phyloP scores from a whole-genome alignment of 2,797 vertebrate species.

The Sparidentex hasta region DNA sequence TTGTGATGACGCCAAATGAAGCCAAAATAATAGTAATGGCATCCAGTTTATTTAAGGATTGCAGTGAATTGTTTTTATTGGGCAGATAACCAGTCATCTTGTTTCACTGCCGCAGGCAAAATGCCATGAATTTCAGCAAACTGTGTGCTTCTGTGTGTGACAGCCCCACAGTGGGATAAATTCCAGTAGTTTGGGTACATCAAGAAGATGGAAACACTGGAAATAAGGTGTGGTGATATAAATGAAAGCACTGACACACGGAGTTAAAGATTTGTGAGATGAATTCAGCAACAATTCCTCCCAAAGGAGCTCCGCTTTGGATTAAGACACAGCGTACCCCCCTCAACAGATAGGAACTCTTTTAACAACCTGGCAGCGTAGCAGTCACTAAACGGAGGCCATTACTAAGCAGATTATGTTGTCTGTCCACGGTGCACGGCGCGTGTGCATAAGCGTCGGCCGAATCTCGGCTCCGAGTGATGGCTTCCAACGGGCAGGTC shows the following conservation, averaged over 20 bases:
- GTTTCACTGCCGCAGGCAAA: conserved; percentile 37
- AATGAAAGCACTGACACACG: background rate
- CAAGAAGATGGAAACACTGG: background rate
- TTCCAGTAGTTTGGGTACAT: background rate
- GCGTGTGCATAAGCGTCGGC: conserved; percentile 27
- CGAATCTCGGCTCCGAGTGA: conserved; percentile 61
- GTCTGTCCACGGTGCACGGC: conserved; percentile 42
- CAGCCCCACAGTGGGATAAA: conserved; percentile 1
- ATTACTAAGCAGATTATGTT: conserved; percentile 81
- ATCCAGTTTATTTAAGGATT: conserved; percentile 18
- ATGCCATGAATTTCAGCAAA: conserved; percentile 13
- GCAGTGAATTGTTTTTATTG: conserved; percentile 3
- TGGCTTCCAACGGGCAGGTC: conserved; percentile 77
- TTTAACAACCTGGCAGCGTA: conserved; percentile 65
- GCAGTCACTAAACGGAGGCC: conserved; percentile 78
- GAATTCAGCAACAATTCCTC: conserved; percentile 7
- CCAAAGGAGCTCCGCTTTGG: background rate
- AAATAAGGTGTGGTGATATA: background rate
- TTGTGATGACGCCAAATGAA: conserved; percentile 32
- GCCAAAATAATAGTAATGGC: conserved; percentile 27
- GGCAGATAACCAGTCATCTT: conserved; percentile 24
- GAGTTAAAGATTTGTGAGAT: conserved; percentile 1
- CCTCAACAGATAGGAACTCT: conserved; percentile 48
- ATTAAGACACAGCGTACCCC: background rate
- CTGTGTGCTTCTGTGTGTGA: conserved; percentile 30